Evolutionary conservation across 2,888 invertebrate species (phyloP), one percentile per base, ranked within the genome.

Genomic region (Ditula angustiorana): DNA sequence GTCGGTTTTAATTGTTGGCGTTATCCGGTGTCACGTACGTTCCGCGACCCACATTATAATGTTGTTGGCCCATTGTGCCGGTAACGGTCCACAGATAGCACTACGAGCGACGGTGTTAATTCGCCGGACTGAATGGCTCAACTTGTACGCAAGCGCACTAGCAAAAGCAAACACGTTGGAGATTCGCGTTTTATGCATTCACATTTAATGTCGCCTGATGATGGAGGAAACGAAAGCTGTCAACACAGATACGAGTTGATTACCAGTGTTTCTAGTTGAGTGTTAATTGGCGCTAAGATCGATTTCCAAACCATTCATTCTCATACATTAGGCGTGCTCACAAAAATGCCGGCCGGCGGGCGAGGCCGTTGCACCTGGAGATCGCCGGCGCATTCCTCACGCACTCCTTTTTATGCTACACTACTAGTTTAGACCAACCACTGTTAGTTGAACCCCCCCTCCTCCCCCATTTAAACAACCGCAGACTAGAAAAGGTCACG

Each of bases 341-440:
- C 87, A 88, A 91, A 90, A 91, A 89, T 88, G 85, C 85, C 81
- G 81, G 85, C 75, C 69, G 82, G 80, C 89, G 82, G 83, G 77
- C 77, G 80, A 80, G 92, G 92, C 82, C 90, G 86, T 88, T 92
- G 92, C 92, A 92, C 92, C 91, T 92, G 91, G 84, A 86, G 81
- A 82, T 81, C 83, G 82, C 77, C 83, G 80, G 84, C 87, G 86
- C 91, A 91, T 92, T 91, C 92, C 90, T 86, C 86, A 90, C 89
- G 86, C 90, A 91, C 90, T 89, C 90, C 89, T 90, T 92, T 90
- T 90, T 90, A 88, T 88, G 80, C 84, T 82, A 84, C 83, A 84
- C 83, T 83, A 83, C 86, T 78, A 85, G 81, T 81, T 82, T 81
- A 86, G 79, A 75, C 81, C 82, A 77, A 80, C 88, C 88, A 81